Base-by-base conservation (phyloP, 1,140 invertebrate species). In the Ceratoteleas bidentatus region DNA sequence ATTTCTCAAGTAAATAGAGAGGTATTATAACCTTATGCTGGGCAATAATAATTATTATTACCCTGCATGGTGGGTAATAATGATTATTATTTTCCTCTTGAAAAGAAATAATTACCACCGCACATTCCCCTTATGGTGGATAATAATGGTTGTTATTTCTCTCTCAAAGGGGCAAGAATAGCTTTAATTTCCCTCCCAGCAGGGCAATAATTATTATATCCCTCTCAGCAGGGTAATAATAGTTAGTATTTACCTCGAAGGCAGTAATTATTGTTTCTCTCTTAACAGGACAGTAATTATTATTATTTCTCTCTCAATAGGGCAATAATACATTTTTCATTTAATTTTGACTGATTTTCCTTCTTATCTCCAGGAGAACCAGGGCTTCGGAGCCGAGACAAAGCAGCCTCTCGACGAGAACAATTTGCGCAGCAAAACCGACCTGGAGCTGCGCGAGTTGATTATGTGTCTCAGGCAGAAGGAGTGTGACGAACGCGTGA, bases 401-500 rank as follows among this genome's bases (percentile, higher is more conserved):
- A 14, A 56, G 13, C 56, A 54, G 36, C 83, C 58, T 40, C 53
- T 91, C 5, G 87, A 90, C 47, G 80, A 83, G 0, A 60, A 86
- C 9, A 40, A 84, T 6, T 80, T 91, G 1, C 62, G 78, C 0
- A n/a, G 86, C 5, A 91, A 91, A 32, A 79, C 84, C 3, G 87
- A 91, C 56, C 81, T 84, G 0, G 90, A 91, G 33, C 50, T 91
- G 1, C 75, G 90, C 0, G 86, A 89, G 13, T 15, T 91, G 3
- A 33, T 90, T 6, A 45, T 58, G 0, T 77, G 56, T 6, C 54
- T 91, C 0, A 68, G 87, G 10, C 84, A 90, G 11, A 90, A 86
- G 11, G 90, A 91, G 61, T 83, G 83, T 60, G 81, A 90, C 32
- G 86, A 91, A 60, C 69, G 86, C 2, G 81, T 88, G 3, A 91